Percentiles rank a stretch among this genome's conserved stretches.
These are phyloP conservation scores for Maconellicoccus hirsutus DNA, from an alignment of 1,140 invertebrate species.

Conservation along the genomic window DNA sequence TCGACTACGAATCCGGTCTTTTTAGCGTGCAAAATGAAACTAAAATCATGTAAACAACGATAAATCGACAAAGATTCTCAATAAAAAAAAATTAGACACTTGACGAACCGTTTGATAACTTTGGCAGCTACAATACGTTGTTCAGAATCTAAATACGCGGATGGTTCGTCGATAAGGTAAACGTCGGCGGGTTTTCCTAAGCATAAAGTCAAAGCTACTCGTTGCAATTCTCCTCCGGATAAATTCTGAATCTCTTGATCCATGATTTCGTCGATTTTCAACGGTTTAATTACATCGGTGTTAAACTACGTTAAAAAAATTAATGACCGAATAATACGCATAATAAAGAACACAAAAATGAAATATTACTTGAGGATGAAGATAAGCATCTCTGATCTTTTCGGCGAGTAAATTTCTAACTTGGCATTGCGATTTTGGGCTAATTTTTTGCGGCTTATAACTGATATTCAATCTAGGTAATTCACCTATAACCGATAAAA, in stretches of 20 bases:
- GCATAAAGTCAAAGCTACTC: slow-evolving; percentile 90
- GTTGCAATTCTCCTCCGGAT: slow-evolving; percentile 97
- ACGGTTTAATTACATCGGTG: slow-evolving; percentile 98
- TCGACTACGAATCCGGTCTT: slow-evolving; percentile 99
- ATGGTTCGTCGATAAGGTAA: slow-evolving; percentile 98
- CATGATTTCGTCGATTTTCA: slow-evolving; percentile 95
- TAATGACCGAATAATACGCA: too few species aligned
- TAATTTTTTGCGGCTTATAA: slow-evolving; percentile 99
- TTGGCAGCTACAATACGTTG: slow-evolving; percentile 99
- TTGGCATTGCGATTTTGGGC: slow-evolving; percentile 84
- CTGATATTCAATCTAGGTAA: slow-evolving; percentile 92
- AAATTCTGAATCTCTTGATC: slow-evolving; percentile 98
- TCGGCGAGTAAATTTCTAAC: slow-evolving; percentile 87
- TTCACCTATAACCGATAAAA: slow-evolving; percentile 41
- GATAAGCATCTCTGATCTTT: slow-evolving; percentile 91
- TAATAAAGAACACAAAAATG: slow-evolving; percentile 8
- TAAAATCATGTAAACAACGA: slow-evolving; percentile 35
- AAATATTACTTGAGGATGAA: slow-evolving; percentile 71
- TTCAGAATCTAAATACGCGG: slow-evolving; percentile 97
- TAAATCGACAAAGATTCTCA: neutral
- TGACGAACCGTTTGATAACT: slow-evolving; percentile 97
- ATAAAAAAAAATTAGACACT: slow-evolving; percentile 24
- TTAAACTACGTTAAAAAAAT: slow-evolving; percentile 59
- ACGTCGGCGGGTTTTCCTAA: slow-evolving; percentile 98
- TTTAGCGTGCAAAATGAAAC: slow-evolving; percentile 97